A percentile compares a stretch with the other conserved stretches of the same genome.
These are phyloP conservation scores for Cardiocondyla obscurior DNA, from an alignment of 1,140 invertebrate species.

Conservation along the genomic window DNA sequence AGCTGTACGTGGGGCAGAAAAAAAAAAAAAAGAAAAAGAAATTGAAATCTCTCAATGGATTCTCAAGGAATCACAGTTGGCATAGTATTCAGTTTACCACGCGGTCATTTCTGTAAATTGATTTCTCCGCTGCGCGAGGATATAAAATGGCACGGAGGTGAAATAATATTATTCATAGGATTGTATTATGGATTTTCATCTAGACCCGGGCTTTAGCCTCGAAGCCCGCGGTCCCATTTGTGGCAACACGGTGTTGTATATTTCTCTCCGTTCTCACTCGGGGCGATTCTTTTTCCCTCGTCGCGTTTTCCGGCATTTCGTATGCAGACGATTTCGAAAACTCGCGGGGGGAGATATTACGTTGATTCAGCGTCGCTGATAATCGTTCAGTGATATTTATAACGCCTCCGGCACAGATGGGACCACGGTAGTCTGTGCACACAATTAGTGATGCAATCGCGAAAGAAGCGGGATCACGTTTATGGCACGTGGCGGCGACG, in stretches of 20 bases:
- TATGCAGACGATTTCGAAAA: not conserved
- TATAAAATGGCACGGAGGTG: not conserved
- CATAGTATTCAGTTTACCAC: not conserved
- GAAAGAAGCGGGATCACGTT: constrained; percentile 32
- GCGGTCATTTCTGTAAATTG: not conserved
- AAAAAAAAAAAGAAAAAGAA: no score
- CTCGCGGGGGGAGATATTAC: not conserved
- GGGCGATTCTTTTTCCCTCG: not conserved
- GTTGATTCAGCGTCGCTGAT: constrained; percentile 16
- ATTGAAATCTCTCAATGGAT: not conserved
- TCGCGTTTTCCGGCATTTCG: not conserved
- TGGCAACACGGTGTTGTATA: not conserved
- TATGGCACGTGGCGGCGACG: not conserved
- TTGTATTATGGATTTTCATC: constrained; percentile 11
- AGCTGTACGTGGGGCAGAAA: no score
- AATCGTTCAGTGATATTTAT: constrained; percentile 17
- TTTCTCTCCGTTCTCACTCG: not conserved
- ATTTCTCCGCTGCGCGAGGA: not conserved
- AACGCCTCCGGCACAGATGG: not conserved
- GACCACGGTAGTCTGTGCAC: not conserved
- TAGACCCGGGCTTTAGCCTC: not conserved
- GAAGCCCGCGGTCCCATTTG: not conserved
- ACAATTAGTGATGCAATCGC: constrained; percentile 34
- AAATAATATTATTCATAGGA: constrained; percentile 16
- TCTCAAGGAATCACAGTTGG: not conserved